Conservation (phyloP, 2,888 invertebrate species). For the Pardosa pseudoannulata region DNA sequence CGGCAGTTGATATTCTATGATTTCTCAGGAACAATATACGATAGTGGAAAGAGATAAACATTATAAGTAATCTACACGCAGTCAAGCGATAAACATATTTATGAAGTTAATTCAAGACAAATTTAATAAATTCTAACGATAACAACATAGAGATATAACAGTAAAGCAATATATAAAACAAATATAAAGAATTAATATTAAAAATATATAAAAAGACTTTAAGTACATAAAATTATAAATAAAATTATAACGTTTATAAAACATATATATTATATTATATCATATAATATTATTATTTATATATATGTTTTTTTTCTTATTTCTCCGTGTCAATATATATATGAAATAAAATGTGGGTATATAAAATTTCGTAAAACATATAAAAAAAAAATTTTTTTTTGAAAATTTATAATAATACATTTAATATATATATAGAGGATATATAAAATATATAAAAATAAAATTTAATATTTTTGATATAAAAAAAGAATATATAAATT, state of each 20-base stretch:
- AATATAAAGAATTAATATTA: background rate
- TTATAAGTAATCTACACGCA: background rate
- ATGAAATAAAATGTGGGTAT: constrained; percentile 5
- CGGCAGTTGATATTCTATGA: too few relatives aligned
- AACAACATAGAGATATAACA: background rate
- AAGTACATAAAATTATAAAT: constrained; percentile 25
- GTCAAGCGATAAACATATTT: background rate
- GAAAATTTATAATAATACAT: constrained; percentile 58
- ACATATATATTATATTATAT: too few relatives aligned
- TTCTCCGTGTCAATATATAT: constrained; percentile 12
- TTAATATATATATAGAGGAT: too few relatives aligned
- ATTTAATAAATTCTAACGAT: too few relatives aligned
- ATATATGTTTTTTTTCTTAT: constrained; percentile 2
- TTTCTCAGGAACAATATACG: too few relatives aligned
- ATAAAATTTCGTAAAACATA: background rate
- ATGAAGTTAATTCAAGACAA: background rate
- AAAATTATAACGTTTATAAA: too few relatives aligned
- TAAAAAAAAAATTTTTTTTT: constrained; percentile 3
- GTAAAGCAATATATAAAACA: constrained; percentile 1
- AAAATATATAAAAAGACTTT: background rate
- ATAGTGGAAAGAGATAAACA: too few relatives aligned
- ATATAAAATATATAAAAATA: too few relatives aligned
- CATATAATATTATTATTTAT: constrained; percentile 65
- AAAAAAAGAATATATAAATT: too few relatives aligned
- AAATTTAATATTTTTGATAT: too few relatives aligned